phyloP scores from a whole-genome alignment of 2,888 invertebrate species.

The Ennomos erosarius region DNA sequence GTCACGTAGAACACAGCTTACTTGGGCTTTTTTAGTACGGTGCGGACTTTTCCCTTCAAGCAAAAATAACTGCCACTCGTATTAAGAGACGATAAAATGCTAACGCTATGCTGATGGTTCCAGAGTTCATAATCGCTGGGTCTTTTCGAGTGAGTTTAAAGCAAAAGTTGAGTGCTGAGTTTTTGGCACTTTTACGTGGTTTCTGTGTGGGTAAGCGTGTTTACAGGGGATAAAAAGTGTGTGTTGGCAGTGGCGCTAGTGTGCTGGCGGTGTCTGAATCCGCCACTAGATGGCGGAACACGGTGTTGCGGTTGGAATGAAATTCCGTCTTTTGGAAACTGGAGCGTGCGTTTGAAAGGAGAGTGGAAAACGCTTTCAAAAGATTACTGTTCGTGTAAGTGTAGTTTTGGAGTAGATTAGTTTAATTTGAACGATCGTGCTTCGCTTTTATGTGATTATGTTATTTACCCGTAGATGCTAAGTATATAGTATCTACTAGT shows the following conservation, averaged over 20 bases:
- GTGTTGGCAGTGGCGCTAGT: slow-evolving; percentile 72
- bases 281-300: slow-evolving; percentile 68
- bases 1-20: slow-evolving; percentile 10
- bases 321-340: slow-evolving; percentile 44
- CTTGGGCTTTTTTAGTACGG: slow-evolving; percentile 45
- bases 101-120: accelerated
- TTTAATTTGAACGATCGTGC: slow-evolving; percentile 40
- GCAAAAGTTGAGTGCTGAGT: slow-evolving; percentile 48
- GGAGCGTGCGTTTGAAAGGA: slow-evolving; percentile 58
- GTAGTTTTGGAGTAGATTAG: slow-evolving; percentile 45
- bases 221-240: slow-evolving; percentile 60
- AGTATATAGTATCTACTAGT: too few species aligned
- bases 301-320: slow-evolving; percentile 55
- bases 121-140: slow-evolving; percentile 43
- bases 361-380: slow-evolving; percentile 63
- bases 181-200: slow-evolving; percentile 69
- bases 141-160: slow-evolving; percentile 23
- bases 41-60: slow-evolving; percentile 33
- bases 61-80: slow-evolving; percentile 48
- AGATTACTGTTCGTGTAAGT: slow-evolving; percentile 50
- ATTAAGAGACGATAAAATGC: slow-evolving; percentile 23
- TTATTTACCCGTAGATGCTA: neutral
- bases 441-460: slow-evolving; percentile 25
- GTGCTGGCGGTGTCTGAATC: slow-evolving; percentile 54
- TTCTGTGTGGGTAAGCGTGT: slow-evolving; percentile 63